Percentiles rank a stretch among this genome's conserved stretches.
These are phyloP conservation scores for Palythoa grandiflora DNA, from an alignment of 92 coral and sea anemone genomes.

Conservation along the genomic window DNA sequence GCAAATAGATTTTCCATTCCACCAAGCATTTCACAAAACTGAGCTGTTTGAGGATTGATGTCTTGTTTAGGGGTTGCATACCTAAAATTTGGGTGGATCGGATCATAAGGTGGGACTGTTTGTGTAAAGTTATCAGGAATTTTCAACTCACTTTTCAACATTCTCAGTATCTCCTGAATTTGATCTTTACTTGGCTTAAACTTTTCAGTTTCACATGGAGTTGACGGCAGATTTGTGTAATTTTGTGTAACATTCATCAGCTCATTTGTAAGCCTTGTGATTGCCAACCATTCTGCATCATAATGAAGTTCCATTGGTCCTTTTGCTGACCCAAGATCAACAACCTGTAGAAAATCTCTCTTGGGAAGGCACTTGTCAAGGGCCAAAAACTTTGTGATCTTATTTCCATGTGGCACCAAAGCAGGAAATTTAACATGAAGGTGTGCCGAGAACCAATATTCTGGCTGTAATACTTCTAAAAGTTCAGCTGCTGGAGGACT, in stretches of 20 bases:
- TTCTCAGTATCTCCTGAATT: slow-evolving; percentile 59
- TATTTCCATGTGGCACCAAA: slow-evolving; percentile 74
- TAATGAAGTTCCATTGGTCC: slow-evolving; percentile 84
- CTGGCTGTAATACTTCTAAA: slow-evolving; percentile 72
- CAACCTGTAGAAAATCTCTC: slow-evolving; percentile 89
- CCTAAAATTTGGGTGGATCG: slow-evolving; percentile 63
- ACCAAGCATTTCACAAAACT: slow-evolving; percentile 75
- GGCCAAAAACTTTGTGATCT: slow-evolving; percentile 90
- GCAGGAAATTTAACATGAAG: slow-evolving; percentile 96
- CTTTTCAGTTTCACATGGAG: slow-evolving; percentile 58
- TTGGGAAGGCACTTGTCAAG: slow-evolving; percentile 95
- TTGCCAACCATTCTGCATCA: slow-evolving; percentile 96
- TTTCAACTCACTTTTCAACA: slow-evolving; percentile 64
- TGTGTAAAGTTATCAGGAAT: slow-evolving; percentile 84
- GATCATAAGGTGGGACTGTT: slow-evolving; percentile 77
- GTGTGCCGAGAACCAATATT: slow-evolving; percentile 96
- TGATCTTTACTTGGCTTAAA: slow-evolving; percentile 75
- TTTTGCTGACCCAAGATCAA: slow-evolving; percentile 80
- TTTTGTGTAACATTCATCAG: slow-evolving; percentile 66
- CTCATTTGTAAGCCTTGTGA: slow-evolving; percentile 77
- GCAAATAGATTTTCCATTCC: slow-evolving; percentile 81
- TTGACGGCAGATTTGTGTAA: slow-evolving; percentile 71
- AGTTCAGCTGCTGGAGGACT: slow-evolving; percentile 93
- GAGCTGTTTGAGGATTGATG: slow-evolving; percentile 85
- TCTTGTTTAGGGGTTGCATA: slow-evolving; percentile 42